Base-by-base conservation (phyloP, 2,888 invertebrate genomes). In the Hemithea aestivaria region DNA sequence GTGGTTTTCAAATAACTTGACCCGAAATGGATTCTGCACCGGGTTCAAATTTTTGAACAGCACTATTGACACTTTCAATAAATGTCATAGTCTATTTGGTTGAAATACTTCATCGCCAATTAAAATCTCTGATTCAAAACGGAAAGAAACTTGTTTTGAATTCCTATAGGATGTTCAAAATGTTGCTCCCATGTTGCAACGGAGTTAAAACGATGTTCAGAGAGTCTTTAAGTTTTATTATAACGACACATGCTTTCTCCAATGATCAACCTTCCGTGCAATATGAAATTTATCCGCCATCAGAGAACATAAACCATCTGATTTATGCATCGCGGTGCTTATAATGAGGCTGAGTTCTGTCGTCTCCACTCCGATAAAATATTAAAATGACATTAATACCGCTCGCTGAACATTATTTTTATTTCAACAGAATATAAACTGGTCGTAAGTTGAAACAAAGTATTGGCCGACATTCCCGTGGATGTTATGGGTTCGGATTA, bases 321-420 rank as follows among this genome's bases (percentile, higher is more conserved):
- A 80, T 77, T 79, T 77, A 80, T 74, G 61, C 55, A 60, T 53
- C 59, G 58, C 56, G 53, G 62, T 57, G 51, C 68, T 72, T 73
- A 73, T 74, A 73, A 75, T 66, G 66, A 68, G 66, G 62, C 60
- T 59, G 66, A 59, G 52, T 62, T 55, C 69, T 72, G 78, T 73
- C 70, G 59, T 66, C 63, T 62, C 62, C 60, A 60, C 56, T 59
- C 62, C 65, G 66, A 77, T 80, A 80, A 80, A 75, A 68, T 77
- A 73, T 75, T 70, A 62, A 73, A 73, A 67, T 62, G 71, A 75
- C 72, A 70, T 74, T 71, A 70, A 79, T 66, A 62, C 58, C 52
- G 24, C 52, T 53, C 52, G 63, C 53, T 51, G 46, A 54, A 62
- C 53, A 52, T 61, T 60, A 67, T 74, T 71, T 70, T 64, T 54